Conservation (phyloP, 1,140 invertebrate genomes). For the Pollicipes pollicipes region DNA sequence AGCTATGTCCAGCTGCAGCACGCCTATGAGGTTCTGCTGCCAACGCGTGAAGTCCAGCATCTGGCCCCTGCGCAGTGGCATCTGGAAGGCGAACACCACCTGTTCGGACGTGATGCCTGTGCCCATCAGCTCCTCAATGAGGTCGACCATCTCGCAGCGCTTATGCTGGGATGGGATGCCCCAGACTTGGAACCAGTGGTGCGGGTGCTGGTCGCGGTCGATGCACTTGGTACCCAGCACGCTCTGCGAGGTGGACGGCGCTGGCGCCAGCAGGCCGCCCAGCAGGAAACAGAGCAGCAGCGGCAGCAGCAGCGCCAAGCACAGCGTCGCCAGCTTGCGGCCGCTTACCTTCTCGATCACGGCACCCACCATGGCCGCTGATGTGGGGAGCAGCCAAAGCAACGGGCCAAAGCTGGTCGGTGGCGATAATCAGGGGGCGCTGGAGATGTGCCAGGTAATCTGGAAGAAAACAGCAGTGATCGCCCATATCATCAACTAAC, state of each 20-base stretch:
- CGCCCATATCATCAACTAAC: too few relatives aligned
- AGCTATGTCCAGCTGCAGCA: slow-evolving; percentile 62
- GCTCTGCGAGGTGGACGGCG: slow-evolving; percentile 58
- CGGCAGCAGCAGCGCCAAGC: slow-evolving; percentile 50
- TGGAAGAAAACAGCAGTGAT: too few relatives aligned
- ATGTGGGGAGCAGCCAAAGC: too few relatives aligned
- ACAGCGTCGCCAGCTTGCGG: slow-evolving; percentile 64
- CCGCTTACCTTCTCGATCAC: slow-evolving; percentile 90
- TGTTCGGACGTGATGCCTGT: slow-evolving; percentile 31
- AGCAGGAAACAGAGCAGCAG: slow-evolving; percentile 77
- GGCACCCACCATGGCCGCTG: slow-evolving; percentile 38
- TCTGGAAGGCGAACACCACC: slow-evolving; percentile 73
- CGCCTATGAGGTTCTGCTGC: slow-evolving; percentile 92
- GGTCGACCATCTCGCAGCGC: too few relatives aligned
- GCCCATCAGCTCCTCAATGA: too few relatives aligned
- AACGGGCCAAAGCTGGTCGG: too few relatives aligned
- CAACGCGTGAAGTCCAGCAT: slow-evolving; percentile 80
- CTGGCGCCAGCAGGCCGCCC: slow-evolving; percentile 75
- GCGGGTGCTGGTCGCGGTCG: slow-evolving; percentile 34
- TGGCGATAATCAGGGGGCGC: too few relatives aligned
- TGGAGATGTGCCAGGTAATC: too few relatives aligned
- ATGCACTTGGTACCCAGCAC: slow-evolving; percentile 65
- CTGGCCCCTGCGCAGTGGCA: slow-evolving; percentile 52
- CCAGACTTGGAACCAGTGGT: slow-evolving; percentile 15
- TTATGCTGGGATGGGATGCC: slow-evolving; percentile 11